Percentiles rank a stretch among this genome's conserved stretches.
phyloP scores from a whole-genome alignment of 30 jellyfish, hydroid and myxozoan species.

The Turritopsis dohrnii region DNA sequence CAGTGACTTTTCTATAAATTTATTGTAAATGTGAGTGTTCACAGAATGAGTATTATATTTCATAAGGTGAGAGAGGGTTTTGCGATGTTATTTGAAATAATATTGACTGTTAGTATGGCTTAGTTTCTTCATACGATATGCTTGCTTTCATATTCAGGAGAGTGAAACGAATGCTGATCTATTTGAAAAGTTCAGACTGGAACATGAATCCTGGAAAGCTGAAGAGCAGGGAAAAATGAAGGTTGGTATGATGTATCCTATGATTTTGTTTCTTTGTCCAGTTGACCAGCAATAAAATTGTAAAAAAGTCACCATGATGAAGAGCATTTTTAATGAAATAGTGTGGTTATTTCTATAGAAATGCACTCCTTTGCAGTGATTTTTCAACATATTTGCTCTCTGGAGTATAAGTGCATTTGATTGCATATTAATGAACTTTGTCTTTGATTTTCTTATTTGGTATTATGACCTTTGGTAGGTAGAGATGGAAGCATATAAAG shows the following conservation, averaged over 20 bases:
- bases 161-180: conserved; percentile 6
- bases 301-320: not conserved
- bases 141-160: no score
- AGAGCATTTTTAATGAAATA: no score
- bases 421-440: not conserved
- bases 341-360: no score
- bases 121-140: no score
- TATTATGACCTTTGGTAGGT: conserved; percentile 11
- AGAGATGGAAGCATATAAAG: conserved; percentile 47
- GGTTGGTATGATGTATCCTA: not conserved
- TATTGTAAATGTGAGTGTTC: no score
- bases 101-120: not conserved
- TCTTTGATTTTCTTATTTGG: not conserved
- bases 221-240: conserved; percentile 23
- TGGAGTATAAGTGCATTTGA: not conserved
- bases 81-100: no score
- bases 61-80: no score
- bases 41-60: no score
- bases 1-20: no score
- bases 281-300: not conserved
- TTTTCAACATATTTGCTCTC: no score
- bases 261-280: not conserved
- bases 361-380: no score
- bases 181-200: not conserved
- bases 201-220: conserved; percentile 21